Evolutionary conservation across 2,888 invertebrate genomes (phyloP).

Genomic region (Sclerodermus sp.): DNA sequence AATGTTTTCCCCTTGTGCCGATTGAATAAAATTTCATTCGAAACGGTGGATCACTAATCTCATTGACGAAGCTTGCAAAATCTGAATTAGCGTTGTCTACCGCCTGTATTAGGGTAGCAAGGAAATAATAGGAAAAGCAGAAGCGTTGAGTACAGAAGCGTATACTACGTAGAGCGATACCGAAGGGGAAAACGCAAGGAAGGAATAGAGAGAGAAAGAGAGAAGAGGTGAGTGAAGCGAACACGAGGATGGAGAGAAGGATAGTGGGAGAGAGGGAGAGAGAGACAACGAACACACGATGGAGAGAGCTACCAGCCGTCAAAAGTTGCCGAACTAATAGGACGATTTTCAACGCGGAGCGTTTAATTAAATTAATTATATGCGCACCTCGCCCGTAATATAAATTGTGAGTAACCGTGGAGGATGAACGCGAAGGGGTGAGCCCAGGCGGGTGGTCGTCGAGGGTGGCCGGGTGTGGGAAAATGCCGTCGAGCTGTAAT

Average conservation of each 20-base stretch:
- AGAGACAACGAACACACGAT: constrained; percentile 16
- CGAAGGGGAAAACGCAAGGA: no score
- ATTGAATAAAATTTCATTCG: no score
- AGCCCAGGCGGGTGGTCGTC: constrained; percentile 9
- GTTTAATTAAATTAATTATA: constrained; percentile 59
- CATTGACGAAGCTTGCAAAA: no score
- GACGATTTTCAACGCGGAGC: constrained; percentile 50
- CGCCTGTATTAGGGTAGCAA: neutral
- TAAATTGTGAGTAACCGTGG: constrained; percentile 51
- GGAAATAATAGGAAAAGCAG: neutral
- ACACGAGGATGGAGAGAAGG: constrained; percentile 15
- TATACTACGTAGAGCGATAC: no score
- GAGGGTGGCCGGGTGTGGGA: constrained; percentile 18
- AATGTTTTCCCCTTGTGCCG: no score
- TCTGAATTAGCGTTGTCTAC: no score
- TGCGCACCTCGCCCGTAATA: constrained; percentile 53
- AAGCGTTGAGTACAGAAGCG: neutral
- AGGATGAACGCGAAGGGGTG: constrained; percentile 30
- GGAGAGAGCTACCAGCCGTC: constrained; percentile 32
- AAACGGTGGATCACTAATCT: no score
- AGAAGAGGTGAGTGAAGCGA: constrained; percentile 7
- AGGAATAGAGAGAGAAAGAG: constrained; percentile 19
- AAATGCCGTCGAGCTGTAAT: constrained; percentile 45
- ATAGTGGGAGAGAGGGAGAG: constrained; percentile 18
- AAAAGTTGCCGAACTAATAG: constrained; percentile 47